Conservation (phyloP, 2,888 invertebrate species). For the Morpho deidamia region DNA sequence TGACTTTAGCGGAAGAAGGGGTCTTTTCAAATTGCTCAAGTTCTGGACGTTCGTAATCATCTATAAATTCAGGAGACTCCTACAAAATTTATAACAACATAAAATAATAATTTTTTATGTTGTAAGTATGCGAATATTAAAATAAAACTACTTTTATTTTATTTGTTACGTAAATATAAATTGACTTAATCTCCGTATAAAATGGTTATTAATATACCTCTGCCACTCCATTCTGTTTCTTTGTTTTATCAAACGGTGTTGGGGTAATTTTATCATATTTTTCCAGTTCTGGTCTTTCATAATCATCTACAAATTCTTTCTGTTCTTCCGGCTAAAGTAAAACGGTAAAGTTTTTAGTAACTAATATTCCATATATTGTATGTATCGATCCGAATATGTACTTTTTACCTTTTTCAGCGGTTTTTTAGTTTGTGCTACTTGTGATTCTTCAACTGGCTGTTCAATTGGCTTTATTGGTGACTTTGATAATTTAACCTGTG, state of each 20-base stretch:
- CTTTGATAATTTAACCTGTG: conserved; percentile 62
- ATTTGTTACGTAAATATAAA: too few species aligned
- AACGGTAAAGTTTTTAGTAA: conserved; percentile 5
- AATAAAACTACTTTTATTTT: too few species aligned
- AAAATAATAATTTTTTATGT: too few species aligned
- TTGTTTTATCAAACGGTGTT: conserved; percentile 55
- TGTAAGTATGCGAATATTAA: too few species aligned
- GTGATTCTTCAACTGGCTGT: conserved; percentile 55
- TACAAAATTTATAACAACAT: conserved; percentile 33
- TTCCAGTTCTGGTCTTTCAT: conserved; percentile 7
- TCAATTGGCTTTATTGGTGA: conserved; percentile 54
- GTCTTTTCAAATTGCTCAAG: conserved; percentile 83
- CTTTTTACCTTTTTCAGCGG: conserved; percentile 55
- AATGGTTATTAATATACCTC: conserved; percentile 47
- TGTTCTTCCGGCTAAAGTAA: conserved; percentile 58
- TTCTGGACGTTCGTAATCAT: conserved; percentile 86
- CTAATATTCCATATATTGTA: background rate
- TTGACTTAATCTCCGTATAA: background rate
- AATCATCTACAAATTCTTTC: conserved; percentile 52
- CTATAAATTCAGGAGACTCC: conserved; percentile 72
- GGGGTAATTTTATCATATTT: conserved; percentile 81
- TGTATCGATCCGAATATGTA: background rate
- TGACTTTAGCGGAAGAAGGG: conserved; percentile 61
- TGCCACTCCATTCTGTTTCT: conserved; percentile 65
- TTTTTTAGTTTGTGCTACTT: conserved; percentile 59